Conservation (phyloP, 2,888 invertebrate species). For the Uropetala carovei region DNA sequence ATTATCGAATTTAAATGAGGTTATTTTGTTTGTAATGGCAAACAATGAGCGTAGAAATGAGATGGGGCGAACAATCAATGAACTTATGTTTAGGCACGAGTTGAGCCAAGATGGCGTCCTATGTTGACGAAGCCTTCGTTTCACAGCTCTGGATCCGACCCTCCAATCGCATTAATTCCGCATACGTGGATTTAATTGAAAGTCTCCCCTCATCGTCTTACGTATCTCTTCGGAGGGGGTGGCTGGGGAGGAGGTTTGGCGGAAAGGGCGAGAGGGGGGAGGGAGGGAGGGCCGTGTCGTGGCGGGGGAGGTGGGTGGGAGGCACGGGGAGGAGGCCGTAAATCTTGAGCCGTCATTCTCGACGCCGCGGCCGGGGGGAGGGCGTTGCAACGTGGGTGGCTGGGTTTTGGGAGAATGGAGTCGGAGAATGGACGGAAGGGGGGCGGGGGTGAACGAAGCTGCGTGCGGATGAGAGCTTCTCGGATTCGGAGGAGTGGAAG, state of each 20-base stretch:
- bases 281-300: neutral
- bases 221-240: constrained; percentile 14
- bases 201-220: constrained; percentile 64
- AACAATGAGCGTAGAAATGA: neutral
- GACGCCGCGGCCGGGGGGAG: constrained; percentile 51
- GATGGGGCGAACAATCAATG: neutral
- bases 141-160: constrained; percentile 20
- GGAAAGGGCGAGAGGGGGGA: neutral
- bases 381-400: constrained; percentile 60
- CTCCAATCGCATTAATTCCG: constrained; percentile 66
- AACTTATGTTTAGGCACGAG: neutral
- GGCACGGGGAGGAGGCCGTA: neutral
- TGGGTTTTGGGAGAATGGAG: constrained; percentile 45
- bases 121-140: constrained; percentile 36
- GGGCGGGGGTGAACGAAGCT: neutral
- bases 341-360: constrained; percentile 58
- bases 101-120: constrained; percentile 34
- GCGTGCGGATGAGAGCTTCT: constrained; percentile 43
- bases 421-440: constrained; percentile 16
- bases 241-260: neutral
- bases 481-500: constrained; percentile 16
- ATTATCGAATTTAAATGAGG: no score
- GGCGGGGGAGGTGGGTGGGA: neutral
- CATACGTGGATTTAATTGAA: constrained; percentile 66
- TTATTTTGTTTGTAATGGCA: no score